Base-by-base conservation (phyloP, 2,113 vertebrate species). In the Tenebrosternarchus preto region DNA sequence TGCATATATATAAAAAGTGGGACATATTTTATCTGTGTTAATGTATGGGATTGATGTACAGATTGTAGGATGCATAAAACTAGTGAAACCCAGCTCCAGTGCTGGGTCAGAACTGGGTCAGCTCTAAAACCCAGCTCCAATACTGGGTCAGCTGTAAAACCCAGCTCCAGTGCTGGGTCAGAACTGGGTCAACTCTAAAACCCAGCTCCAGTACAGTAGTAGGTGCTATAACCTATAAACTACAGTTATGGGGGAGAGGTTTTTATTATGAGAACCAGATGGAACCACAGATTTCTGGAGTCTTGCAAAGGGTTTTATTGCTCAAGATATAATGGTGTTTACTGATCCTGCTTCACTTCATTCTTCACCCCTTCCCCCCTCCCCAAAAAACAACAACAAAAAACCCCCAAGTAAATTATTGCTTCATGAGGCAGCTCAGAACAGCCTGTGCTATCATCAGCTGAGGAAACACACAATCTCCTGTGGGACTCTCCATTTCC, bases 381-480 rank as follows among this genome's bases (percentile, higher is more conserved):
- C 56, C 68, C 50, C 78, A 15, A 50, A 50, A 50, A 50, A 12
- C 2, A 1, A n/a, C n/a, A n/a, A n/a, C 78, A 15, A 50, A 50
- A 50, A 50, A 12, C 2, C 0, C 33, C 33, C 6, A 36, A 36
- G 33, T 33, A 88, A 87, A 89, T 87, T 86, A 84, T 72, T 72
- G 84, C 86, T 86, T 43, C 83, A 70, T 80, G 83, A 86, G 89
- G 81, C 81, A 24, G 43, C 66, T 68, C n/a, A 68, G 67, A 86
- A 87, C 85, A 81, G 19, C 59, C 43, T 50, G 69, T 29, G 77
- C 88, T 91, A 90, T 91, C 91, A 90, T 92, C 92, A 93, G 73
- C 83, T 85, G 85, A 84, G 83, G 83, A 86, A 92, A 91, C 91
- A 91, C 85, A 84, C 92, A 87, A 87, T 89, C 83, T 86, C 77